Evolutionary conservation across 1,140 invertebrate species (phyloP).

Genomic region (Trichonephila clavata): DNA sequence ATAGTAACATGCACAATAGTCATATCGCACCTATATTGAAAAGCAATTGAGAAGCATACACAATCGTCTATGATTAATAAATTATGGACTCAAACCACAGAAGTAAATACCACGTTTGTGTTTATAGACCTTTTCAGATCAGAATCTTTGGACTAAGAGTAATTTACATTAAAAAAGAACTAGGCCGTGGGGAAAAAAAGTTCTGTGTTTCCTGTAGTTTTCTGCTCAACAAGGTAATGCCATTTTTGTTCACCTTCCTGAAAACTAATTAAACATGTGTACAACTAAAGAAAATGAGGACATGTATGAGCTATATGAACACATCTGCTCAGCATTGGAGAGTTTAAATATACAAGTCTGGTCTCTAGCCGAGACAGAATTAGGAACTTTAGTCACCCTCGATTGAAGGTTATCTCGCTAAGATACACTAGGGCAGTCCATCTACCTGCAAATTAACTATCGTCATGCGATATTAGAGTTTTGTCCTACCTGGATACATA

Average conservation of each 20-base stretch:
- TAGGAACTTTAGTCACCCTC: constrained; percentile 57
- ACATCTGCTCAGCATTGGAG: background rate
- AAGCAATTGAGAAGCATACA: background rate
- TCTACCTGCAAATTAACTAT: constrained; percentile 6
- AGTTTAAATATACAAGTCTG: background rate
- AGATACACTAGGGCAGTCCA: background rate
- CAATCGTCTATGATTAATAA: background rate
- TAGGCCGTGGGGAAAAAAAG: background rate
- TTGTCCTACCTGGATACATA: constrained; percentile 77
- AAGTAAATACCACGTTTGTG: background rate
- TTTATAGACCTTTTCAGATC: background rate
- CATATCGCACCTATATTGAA: too few species aligned
- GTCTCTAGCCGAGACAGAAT: background rate
- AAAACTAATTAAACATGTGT: background rate
- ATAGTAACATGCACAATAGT: background rate
- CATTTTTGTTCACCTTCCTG: constrained; percentile 25
- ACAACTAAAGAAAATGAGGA: background rate
- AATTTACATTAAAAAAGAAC: background rate
- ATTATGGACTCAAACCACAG: constrained; percentile 1
- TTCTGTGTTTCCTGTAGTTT: too few species aligned
- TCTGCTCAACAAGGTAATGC: background rate
- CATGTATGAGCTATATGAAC: background rate
- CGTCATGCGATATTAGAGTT: constrained; percentile 68
- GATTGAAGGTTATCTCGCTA: background rate
- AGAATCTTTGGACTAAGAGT: background rate